phyloP scores from a whole-genome alignment of 1,140 invertebrate genomes.

The Anagrus nilaparvatae region DNA sequence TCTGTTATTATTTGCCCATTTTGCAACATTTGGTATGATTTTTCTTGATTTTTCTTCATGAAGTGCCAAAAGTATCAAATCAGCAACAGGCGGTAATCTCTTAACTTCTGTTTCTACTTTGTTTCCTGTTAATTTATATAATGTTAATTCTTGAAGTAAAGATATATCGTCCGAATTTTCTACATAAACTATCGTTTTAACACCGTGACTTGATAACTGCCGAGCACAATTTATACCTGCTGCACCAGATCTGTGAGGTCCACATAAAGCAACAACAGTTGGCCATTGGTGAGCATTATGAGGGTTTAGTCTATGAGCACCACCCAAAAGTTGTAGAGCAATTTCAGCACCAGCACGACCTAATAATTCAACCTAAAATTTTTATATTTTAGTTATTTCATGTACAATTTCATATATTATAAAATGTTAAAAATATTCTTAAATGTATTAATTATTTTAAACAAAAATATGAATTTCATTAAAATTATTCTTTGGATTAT shows the following conservation, averaged over 20 bases:
- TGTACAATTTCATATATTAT: no score
- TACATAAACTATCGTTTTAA: slow-evolving; percentile 60
- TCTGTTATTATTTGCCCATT: slow-evolving; percentile 61
- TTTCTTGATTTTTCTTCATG: slow-evolving; percentile 40
- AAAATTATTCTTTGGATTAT: no score
- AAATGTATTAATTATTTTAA: no score
- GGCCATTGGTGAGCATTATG: slow-evolving; percentile 74
- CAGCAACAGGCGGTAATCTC: slow-evolving; percentile 51
- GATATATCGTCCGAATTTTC: slow-evolving; percentile 42
- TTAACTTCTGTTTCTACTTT: slow-evolving; percentile 43
- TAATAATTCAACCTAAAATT: slow-evolving; percentile 63
- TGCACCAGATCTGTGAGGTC: slow-evolving; percentile 57
- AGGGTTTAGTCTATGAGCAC: slow-evolving; percentile 62
- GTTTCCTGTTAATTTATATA: slow-evolving; percentile 54
- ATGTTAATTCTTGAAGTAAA: slow-evolving; percentile 47
- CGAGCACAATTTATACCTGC: slow-evolving; percentile 66
- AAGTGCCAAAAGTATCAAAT: slow-evolving; percentile 60
- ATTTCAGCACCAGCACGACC: slow-evolving; percentile 70
- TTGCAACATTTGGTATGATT: slow-evolving; percentile 39
- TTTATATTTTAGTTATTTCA: no score
- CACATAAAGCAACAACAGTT: slow-evolving; percentile 64
- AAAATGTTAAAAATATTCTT: no score
- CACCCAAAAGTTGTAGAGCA: slow-evolving; percentile 66
- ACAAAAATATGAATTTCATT: no score
- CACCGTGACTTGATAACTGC: slow-evolving; percentile 72